Base-by-base conservation (phyloP, 2,797 vertebrate species). In the Sebastes jordani region DNA sequence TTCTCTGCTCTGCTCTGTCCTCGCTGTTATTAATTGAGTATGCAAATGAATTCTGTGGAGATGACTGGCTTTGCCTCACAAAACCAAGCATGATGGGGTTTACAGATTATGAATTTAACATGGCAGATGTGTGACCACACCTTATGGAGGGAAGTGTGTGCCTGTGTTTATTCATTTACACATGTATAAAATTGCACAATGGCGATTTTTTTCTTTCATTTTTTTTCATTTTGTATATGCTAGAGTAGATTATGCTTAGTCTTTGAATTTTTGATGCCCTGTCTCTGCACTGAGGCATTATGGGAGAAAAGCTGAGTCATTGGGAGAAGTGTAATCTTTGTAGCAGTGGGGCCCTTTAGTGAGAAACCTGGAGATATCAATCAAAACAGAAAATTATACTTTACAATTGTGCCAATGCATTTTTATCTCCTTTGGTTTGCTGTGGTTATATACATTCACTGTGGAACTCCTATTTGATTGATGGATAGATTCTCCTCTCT, bases 271-370 rank as follows among this genome's bases (percentile, higher is more conserved):
- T 32, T 81, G 76, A 83, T 79, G 74, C 20, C 52, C 52, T 66
- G 74, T 80, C 49, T 85, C 80, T 86, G 84, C 83, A 78, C 76
- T 78, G 78, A 88, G 34, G 78, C 78, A 90, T 91, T 77, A 82
- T 86, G 76, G 83, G 84, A 89, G 69, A 87, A 90, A 85, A 86
- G 85, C 84, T 86, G 92, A 92, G 88, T 95, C 91, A 91, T 69
- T 89, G 74, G 75, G 64, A 88, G 76, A 68, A 73, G 67, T 80
- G 80, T 84, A 78, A 85, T 91, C 80, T 89, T 80, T 20, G 25
- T 75, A 78, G 81, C 83, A 83, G 84, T 67, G 23, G 60, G 46
- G 16, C 74, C 42, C 86, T 83, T 86, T 79, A 80, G 82, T 59
- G 75, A 66, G 42, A 78, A 85, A 83, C 34, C 71, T 75, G 32